These are phyloP conservation scores for Aldabrachelys gigantea DNA, from an alignment of 2,113 vertebrate species.

Conservation along the genomic window DNA sequence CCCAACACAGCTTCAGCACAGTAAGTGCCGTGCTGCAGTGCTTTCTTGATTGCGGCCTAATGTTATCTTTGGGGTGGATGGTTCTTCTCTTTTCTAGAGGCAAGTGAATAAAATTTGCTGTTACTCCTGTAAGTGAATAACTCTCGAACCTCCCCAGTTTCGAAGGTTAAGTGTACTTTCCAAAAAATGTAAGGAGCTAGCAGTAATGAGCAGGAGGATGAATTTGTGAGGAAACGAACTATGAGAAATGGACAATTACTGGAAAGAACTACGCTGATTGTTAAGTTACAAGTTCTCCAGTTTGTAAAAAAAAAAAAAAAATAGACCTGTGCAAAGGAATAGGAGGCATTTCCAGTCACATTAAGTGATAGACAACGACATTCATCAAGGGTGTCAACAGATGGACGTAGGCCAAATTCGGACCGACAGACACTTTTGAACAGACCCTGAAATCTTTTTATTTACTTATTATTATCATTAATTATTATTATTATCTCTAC, in stretches of 20 bases:
- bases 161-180: not conserved
- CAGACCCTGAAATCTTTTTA: no score
- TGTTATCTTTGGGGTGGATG: not conserved
- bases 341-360: not conserved
- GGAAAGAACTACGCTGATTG: not conserved
- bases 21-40: not conserved
- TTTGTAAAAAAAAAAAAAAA: not conserved
- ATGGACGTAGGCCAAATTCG: no score
- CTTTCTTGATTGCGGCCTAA: not conserved
- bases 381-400: not conserved
- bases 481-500: no score
- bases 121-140: not conserved
- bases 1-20: not conserved
- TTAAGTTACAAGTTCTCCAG: not conserved
- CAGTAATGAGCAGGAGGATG: not conserved
- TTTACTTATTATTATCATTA: no score
- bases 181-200: not conserved
- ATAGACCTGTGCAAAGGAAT: not conserved
- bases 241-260: not conserved
- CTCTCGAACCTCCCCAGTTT: no score
- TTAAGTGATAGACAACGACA: not conserved
- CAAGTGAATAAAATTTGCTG: not conserved
- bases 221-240: not conserved
- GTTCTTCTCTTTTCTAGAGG: not conserved
- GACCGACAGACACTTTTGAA: no score